phyloP scores from a whole-genome alignment of 2,113 vertebrate genomes.

The Tonatia bakeri region DNA sequence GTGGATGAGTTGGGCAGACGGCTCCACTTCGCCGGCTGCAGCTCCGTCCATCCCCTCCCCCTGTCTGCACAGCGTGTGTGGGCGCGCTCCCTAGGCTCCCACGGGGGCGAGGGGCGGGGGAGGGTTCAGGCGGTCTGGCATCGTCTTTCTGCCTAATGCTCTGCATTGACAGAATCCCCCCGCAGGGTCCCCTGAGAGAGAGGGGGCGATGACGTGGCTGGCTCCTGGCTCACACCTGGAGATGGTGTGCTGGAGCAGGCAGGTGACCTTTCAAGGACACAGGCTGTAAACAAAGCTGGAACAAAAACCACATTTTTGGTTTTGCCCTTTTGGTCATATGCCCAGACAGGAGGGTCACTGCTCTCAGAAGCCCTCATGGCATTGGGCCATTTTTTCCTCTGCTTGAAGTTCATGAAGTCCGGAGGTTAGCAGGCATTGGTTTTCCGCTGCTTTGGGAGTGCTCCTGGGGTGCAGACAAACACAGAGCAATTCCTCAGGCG shows the following conservation, averaged over 20 bases:
- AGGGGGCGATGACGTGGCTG: accelerated
- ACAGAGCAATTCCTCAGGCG: background rate
- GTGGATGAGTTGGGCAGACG: too few relatives aligned
- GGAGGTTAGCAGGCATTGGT: accelerated
- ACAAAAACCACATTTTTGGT: background rate
- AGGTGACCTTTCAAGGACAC: background rate
- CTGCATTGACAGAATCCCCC: background rate
- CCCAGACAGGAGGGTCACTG: background rate
- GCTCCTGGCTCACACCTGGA: background rate
- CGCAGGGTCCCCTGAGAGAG: background rate
- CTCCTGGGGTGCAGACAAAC: background rate
- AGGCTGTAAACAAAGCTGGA: background rate
- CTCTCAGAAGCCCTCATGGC: background rate
- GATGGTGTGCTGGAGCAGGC: background rate
- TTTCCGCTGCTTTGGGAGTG: background rate
- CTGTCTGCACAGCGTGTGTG: background rate
- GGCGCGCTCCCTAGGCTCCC: background rate
- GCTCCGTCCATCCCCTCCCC: too few relatives aligned
- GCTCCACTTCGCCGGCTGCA: background rate
- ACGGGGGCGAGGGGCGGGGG: too few relatives aligned
- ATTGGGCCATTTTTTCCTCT: background rate
- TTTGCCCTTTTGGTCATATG: background rate
- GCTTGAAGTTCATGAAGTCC: background rate
- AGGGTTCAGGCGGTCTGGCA: background rate
- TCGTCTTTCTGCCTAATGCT: background rate